A percentile compares a stretch with the other conserved stretches of the same genome.
Conservation (phyloP, 2,113 vertebrate species). For the Notiomystis cincta region DNA sequence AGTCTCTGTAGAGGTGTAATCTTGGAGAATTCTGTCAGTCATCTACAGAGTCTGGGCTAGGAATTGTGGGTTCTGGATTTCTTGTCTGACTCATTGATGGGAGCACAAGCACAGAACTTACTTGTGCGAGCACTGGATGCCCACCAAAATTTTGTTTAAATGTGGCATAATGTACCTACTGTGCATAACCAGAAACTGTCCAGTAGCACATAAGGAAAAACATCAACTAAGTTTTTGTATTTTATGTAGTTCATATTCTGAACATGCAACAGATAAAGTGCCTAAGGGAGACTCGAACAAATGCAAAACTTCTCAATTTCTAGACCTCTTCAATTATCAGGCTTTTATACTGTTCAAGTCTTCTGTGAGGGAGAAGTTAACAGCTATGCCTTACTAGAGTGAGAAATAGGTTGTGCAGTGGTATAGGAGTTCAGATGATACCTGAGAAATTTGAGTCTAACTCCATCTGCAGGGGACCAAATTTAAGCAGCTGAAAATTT, state of each 20-base stretch:
- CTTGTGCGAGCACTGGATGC: fast-evolving
- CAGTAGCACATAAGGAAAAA: neutral
- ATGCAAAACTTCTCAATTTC: neutral
- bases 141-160: neutral
- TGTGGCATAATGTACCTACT: neutral
- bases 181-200: neutral
- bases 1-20: neutral
- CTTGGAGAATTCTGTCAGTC: neutral
- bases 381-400: neutral
- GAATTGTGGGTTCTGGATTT: neutral
- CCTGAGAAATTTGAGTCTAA: neutral
- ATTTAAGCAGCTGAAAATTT: neutral
- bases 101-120: neutral
- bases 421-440: neutral
- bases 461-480: neutral
- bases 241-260: neutral
- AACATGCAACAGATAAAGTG: neutral
- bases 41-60: neutral
- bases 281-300: neutral
- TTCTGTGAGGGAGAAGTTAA: neutral
- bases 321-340: neutral
- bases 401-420: neutral
- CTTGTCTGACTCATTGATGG: neutral
- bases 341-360: neutral
- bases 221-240: neutral